Conservation (phyloP, 2,113 vertebrate genomes). For the Caracal caracal region DNA sequence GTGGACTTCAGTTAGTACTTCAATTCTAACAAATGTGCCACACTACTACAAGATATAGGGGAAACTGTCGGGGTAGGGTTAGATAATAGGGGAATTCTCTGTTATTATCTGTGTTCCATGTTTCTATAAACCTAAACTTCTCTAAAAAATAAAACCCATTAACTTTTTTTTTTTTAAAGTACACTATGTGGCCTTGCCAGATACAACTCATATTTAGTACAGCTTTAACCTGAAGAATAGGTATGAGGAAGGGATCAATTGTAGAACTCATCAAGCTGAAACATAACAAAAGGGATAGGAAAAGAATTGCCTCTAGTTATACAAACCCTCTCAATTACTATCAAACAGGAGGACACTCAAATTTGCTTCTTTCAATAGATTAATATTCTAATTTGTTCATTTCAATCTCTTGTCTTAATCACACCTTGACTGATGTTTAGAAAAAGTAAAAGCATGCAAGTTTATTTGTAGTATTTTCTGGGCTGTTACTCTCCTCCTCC, state of each 20-base stretch:
- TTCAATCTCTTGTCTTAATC: background rate
- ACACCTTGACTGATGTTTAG: background rate
- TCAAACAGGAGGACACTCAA: background rate
- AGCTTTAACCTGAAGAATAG: background rate
- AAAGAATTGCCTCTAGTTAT: background rate
- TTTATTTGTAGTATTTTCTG: background rate
- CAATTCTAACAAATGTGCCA: background rate
- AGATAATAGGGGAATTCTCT: background rate
- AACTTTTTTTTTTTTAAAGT: background rate
- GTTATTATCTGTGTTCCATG: background rate
- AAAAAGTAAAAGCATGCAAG: background rate
- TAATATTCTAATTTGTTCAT: background rate
- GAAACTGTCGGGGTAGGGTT: background rate
- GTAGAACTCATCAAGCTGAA: background rate
- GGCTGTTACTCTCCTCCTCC: background rate
- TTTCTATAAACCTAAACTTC: background rate
- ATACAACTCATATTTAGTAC: slow-evolving; percentile 14
- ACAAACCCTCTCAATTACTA: background rate
- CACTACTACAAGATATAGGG: background rate
- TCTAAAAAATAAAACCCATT: background rate
- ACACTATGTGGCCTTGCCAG: background rate
- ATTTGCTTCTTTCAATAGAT: background rate
- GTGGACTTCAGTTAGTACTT: background rate
- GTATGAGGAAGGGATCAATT: background rate
- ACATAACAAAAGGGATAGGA: background rate